Evolutionary conservation across 2,113 vertebrate species (phyloP).

Genomic region (Rafetus swinhoei): DNA sequence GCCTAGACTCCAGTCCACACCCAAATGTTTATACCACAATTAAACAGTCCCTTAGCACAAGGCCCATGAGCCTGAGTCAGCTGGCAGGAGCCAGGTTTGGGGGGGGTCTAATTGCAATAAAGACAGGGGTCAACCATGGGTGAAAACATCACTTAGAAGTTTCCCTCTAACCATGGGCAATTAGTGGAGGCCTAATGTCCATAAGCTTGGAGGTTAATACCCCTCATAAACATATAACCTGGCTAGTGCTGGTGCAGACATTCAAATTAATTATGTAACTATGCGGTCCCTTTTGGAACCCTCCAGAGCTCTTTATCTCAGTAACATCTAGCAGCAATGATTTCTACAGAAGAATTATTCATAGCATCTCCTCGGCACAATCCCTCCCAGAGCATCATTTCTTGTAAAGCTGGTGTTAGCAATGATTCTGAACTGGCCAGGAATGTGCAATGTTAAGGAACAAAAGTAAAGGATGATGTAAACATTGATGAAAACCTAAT

Average conservation of each 20-base stretch:
- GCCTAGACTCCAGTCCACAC: no score
- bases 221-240: conserved; percentile 3
- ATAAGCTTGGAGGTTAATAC: conserved; percentile 20
- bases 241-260: neutral
- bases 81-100: neutral
- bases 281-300: conserved; percentile 13
- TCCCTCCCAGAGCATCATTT: neutral
- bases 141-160: neutral
- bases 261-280: conserved; percentile 30
- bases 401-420: neutral
- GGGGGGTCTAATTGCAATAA: no score
- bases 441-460: neutral
- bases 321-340: neutral
- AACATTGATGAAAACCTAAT: neutral
- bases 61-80: neutral
- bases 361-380: neutral
- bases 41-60: neutral
- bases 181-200: conserved; percentile 20
- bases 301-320: neutral
- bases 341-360: neutral
- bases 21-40: neutral
- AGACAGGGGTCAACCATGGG: neutral
- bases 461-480: neutral
- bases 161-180: neutral
- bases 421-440: neutral